Base-by-base conservation (phyloP, 2,888 invertebrate genomes). In the Hirudinaria manillensis region DNA sequence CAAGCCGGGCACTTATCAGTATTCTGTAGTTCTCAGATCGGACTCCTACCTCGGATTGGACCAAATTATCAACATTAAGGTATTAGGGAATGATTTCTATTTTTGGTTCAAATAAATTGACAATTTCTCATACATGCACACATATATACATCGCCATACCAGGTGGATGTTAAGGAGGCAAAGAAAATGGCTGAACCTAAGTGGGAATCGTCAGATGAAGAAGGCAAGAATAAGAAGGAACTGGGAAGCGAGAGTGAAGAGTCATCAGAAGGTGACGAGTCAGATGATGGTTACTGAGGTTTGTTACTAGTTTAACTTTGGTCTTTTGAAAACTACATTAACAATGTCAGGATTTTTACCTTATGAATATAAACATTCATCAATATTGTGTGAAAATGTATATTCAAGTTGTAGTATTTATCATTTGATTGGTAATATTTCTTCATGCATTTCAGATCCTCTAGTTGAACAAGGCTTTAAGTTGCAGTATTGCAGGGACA, bases 11-110 rank as follows among this genome's bases (percentile, higher is more conserved):
- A 88, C 92, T 76, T 98, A 94, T 87, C 92, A 92, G 70, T 93
- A 95, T 84, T 82, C 93, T 70, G 93, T 99, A 80, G 92, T 93
- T 83, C 89, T 99, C 78, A 89, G 95, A 81, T 95, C 94, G 55
- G 99, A 99, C 87, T 97, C 97, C 6, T 99, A 98, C 86, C 88
- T 97, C 81, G 97, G 97, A 79, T 93, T 94, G 88, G 97, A 99
- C 87, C 94, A 94, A 86, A 91, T 91, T 10, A 34, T 74, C 32
- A 77, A 70, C 53, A 75, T 80, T 66, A 79, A 78, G 80, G 80
- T 80, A 38, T 51, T 76, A 16, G 51, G 32, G 7, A n/a, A 27
- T 7, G 29, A 24, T 71, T 51, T 34, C 13, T 1, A 38, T n/a
- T 24, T 4, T n/a, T 29, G 13, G 10, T 16, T 10, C 16, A 45